Base-by-base conservation (phyloP, 2,797 vertebrate species). In the Danio tinwini region DNA sequence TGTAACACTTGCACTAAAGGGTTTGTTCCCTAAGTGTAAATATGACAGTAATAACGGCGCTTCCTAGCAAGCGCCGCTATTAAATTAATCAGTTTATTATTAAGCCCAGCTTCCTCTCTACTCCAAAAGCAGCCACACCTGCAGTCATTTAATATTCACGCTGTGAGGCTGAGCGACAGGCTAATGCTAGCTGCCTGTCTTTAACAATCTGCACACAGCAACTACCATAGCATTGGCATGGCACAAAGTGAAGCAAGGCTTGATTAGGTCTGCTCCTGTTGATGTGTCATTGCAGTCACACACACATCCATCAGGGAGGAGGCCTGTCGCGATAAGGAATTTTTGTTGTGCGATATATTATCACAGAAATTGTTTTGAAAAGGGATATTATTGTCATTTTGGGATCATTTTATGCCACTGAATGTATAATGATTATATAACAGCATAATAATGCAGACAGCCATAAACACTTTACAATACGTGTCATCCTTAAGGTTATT, bases 61-160 rank as follows among this genome's bases (percentile, higher is more conserved):
- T 56, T 37, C 69, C 52, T 21, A 71, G 39, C 39, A 91, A 87
- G 84, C 73, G 80, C 82, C 78, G 78, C 86, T 80, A 88, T 92
- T 92, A 90, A 92, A 90, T 90, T 89, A 92, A 93, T 91, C 91
- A 86, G 42, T 94, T 91, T 86, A 92, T 94, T 88, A 91, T 92
- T 90, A 92, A 92, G 84, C 86, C 73, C 59, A 91, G 78, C 85
- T 82, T 76, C 85, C 82, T 77, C 50, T 59, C 50, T 21, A 56
- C 58, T 79, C 58, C 49, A 71, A 62, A 50, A 65, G 65, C 70
- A 74, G n/a, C 37, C 29, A 42, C 53, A 73, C 78, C 80, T 88
- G 69, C 85, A 78, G 39, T 75, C 85, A 85, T 89, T 85, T 89
- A 92, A 89, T 92, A 92, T 93, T 92, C 89, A 91, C 89, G 82